These are phyloP conservation scores for Pygoscelis antarcticus DNA, from an alignment of 2,113 vertebrate genomes.

Conservation along the genomic window DNA sequence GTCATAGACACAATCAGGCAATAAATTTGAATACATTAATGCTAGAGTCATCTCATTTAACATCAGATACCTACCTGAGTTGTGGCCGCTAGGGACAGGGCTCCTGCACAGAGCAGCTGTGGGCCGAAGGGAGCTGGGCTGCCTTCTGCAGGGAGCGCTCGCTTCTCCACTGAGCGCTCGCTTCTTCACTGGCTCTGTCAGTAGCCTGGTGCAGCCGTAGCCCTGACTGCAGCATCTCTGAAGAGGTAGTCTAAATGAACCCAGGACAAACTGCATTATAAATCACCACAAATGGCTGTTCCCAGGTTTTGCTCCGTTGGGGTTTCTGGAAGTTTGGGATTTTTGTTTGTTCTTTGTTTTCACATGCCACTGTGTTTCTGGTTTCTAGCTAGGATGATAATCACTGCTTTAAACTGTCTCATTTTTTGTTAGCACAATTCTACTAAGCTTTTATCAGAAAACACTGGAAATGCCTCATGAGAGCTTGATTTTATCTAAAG, in stretches of 20 bases:
- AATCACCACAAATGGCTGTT: background rate
- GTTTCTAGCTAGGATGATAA: background rate
- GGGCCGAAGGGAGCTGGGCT: background rate
- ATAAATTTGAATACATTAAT: background rate
- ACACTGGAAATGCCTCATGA: background rate
- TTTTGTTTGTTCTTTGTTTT: background rate
- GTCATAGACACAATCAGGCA: background rate
- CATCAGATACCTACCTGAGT: background rate
- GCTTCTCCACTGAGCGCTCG: fast-evolving
- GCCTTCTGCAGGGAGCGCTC: background rate
- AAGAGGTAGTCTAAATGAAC: background rate
- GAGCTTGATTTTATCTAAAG: background rate
- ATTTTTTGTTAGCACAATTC: background rate
- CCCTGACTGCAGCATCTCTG: background rate
- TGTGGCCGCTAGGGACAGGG: background rate
- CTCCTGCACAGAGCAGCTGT: background rate
- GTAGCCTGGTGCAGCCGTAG: background rate
- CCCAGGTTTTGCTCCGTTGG: background rate
- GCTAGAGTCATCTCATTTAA: background rate
- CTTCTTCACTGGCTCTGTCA: background rate
- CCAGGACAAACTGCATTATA: background rate
- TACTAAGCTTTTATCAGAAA: background rate
- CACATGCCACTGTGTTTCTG: background rate
- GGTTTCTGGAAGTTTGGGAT: background rate
- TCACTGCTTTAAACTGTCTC: background rate